These are phyloP conservation scores for Centropus bengalensis DNA, from an alignment of 2,113 vertebrate species.

Conservation along the genomic window DNA sequence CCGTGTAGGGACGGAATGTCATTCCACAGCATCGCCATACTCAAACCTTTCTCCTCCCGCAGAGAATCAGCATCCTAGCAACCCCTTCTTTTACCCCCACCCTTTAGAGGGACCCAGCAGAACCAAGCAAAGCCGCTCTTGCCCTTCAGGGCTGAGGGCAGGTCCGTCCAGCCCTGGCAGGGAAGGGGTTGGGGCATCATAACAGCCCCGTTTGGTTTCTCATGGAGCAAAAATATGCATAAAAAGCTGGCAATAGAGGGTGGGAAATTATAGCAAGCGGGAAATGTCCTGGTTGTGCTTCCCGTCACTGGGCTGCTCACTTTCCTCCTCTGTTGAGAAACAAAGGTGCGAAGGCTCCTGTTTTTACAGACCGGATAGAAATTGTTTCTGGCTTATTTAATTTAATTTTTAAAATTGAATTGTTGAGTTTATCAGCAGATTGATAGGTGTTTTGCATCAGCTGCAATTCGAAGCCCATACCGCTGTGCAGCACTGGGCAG, in stretches of 20 bases:
- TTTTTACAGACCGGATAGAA: neutral
- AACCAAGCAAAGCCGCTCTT: neutral
- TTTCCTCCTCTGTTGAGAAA: neutral
- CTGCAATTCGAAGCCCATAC: rapidly evolving
- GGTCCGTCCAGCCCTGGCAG: neutral
- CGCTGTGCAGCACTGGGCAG: rapidly evolving
- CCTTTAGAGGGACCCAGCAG: neutral
- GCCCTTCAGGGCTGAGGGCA: neutral
- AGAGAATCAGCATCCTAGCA: neutral
- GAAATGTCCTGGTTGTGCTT: neutral
- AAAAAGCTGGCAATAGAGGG: neutral
- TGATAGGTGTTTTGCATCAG: neutral
- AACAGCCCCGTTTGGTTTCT: neutral
- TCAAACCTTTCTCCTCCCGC: neutral
- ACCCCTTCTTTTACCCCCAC: neutral
- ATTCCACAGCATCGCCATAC: neutral
- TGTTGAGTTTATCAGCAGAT: neutral
- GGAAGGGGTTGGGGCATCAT: neutral
- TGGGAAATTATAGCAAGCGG: neutral
- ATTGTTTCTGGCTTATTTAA: neutral
- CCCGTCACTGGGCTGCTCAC: neutral
- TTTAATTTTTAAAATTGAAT: too few species aligned
- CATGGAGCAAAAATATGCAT: neutral
- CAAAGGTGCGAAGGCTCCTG: neutral
- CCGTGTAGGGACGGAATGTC: neutral